These are phyloP conservation scores for Pteria penguin DNA, from an alignment of 2,888 invertebrate species.

Conservation along the genomic window DNA sequence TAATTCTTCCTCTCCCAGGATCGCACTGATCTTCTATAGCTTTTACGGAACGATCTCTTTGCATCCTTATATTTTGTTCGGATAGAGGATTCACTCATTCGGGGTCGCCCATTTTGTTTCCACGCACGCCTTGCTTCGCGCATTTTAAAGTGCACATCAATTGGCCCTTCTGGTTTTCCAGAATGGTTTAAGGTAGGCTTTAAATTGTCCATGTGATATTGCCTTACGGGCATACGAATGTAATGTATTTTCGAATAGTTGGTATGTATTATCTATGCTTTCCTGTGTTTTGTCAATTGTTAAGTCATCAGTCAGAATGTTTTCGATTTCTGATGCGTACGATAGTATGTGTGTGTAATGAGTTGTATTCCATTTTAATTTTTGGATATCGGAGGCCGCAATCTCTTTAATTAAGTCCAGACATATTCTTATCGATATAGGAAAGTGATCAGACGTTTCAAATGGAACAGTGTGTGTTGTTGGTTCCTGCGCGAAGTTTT, in stretches of 20 bases:
- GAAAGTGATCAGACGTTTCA: slow-evolving; percentile 13
- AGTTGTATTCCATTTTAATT: slow-evolving; percentile 17
- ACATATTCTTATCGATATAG: not conserved
- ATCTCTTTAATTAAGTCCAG: not conserved
- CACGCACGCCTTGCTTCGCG: not conserved
- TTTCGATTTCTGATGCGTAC: slow-evolving; percentile 15
- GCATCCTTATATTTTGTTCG: slow-evolving; percentile 11
- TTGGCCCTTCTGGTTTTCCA: slow-evolving; percentile 18
- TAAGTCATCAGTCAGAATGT: not conserved
- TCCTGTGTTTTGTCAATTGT: not conserved
- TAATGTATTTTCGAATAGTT: not conserved
- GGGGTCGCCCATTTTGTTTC: slow-evolving; percentile 1
- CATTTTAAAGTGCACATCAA: slow-evolving; percentile 16
- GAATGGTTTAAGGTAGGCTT: slow-evolving; percentile 13
- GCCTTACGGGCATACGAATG: not conserved
- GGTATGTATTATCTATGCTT: not conserved
- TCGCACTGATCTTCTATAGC: not conserved
- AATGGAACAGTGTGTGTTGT: not conserved
- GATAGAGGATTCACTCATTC: not conserved
- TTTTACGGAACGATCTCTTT: slow-evolving; percentile 16
- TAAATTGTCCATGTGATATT: slow-evolving; percentile 4
- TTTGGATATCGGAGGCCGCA: not conserved
- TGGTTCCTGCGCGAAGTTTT: not conserved
- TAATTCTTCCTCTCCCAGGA: slow-evolving; percentile 2
- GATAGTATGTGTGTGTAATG: not conserved